Base-by-base conservation (phyloP, 1,140 invertebrate genomes). In the Homarus americanus region DNA sequence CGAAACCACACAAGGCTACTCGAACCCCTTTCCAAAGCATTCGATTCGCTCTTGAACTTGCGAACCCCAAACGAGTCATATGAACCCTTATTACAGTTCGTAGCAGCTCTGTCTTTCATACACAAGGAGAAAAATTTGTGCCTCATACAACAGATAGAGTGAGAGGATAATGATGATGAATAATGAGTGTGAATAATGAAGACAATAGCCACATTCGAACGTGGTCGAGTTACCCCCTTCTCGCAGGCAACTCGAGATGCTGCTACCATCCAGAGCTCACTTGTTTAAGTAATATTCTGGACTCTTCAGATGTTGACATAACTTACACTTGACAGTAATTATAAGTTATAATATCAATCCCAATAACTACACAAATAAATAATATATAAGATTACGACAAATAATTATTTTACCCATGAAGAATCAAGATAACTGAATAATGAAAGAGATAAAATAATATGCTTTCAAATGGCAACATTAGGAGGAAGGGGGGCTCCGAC, bases 171-270 rank as follows among this genome's bases (percentile, higher is more conserved):
- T n/a, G n/a, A n/a, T n/a, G n/a, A 0, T 38, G 5, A 63, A 63
- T 63, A 24, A 0, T 20, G 15, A 15, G 58, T 4, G 4, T 63
- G 15, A 0, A 28, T 28, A 28, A 69, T 17, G 63, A 69, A 28
- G 28, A 32, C 9, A 69, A 10, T 1, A 28, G 63, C 5, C n/a
- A 28, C 24, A 12, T 34, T 32, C n/a, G n/a, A 28, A 3, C 17
- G 63, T 10, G 63, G n/a, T 24, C 12, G 58, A 32, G 63, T 66
- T 66, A 66, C 82, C 15, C n/a, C 58, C 63, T 82, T 40, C 78
- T 53, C 40, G 41, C 78, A 53, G 78, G 78, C 75, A 80, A 80
- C 78, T 80, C n/a, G 78, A 80, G 41, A 80, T 10, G 53, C n/a
- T 53, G n/a, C 53, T 80, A 44, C 78, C 78, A 32, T 53, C 41